phyloP scores from a whole-genome alignment of 64 coral and sea anemone genomes.

The Anthopleura sola region DNA sequence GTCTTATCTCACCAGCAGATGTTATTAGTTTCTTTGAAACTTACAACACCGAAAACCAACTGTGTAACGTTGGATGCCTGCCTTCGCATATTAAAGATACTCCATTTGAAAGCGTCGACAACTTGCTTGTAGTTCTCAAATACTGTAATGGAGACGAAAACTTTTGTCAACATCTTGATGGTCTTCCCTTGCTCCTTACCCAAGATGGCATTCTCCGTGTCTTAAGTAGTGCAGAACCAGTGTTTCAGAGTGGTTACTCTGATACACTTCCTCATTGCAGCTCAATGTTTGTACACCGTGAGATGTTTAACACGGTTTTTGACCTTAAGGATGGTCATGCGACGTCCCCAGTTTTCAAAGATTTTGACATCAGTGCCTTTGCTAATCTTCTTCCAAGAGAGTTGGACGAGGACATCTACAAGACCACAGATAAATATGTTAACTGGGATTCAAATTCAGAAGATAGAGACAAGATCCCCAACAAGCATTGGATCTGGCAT shows the following conservation, averaged over 20 bases:
- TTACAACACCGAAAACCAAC: not conserved
- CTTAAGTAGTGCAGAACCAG: constrained; percentile 9
- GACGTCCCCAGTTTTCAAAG: constrained; percentile 16
- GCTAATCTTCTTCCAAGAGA: constrained; percentile 21
- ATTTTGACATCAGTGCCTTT: constrained; percentile 21
- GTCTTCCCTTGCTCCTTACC: constrained; percentile 43
- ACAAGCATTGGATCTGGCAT: not conserved
- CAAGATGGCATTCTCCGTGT: constrained; percentile 21
- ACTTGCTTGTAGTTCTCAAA: constrained; percentile 13
- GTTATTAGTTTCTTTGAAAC: constrained; percentile 28
- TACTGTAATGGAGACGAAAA: constrained; percentile 25
- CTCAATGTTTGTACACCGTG: constrained; percentile 25
- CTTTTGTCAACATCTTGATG: constrained; percentile 29
- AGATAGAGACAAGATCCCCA: not conserved
- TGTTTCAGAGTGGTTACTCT: constrained; percentile 11
- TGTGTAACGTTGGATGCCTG: constrained; percentile 5
- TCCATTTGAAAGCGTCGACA: constrained; percentile 8
- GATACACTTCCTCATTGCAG: constrained; percentile 3
- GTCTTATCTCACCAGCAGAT: constrained; percentile 16
- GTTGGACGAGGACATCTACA: not conserved
- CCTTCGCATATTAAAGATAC: constrained; percentile 23
- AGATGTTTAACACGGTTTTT: constrained; percentile 3
- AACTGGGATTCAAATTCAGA: constrained; percentile 21
- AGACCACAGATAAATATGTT: not conserved
- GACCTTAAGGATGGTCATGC: too few species aligned